Evolutionary conservation across 2,797 vertebrate genomes (phyloP).

Genomic region (Xenops minutus): DNA sequence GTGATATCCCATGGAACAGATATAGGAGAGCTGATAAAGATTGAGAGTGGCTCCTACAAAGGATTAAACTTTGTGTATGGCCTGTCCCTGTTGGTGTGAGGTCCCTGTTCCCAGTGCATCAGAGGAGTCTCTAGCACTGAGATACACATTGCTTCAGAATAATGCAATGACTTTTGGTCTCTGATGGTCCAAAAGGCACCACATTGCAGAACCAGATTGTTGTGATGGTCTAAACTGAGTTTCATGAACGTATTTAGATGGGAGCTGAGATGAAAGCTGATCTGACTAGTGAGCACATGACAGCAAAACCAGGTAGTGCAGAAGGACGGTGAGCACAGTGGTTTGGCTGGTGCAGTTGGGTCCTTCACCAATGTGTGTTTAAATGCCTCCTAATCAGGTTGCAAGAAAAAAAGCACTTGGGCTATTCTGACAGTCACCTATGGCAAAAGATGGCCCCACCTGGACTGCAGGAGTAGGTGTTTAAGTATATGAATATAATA

Average conservation of each 20-base stretch:
- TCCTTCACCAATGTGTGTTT: accelerated
- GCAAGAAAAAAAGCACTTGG: background rate
- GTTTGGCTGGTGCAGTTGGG: background rate
- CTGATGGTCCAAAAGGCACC: background rate
- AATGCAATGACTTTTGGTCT: background rate
- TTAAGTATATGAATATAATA: background rate
- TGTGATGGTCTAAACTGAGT: background rate
- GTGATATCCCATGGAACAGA: background rate
- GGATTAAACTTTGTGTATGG: background rate
- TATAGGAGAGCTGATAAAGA: background rate
- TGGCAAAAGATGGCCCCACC: background rate
- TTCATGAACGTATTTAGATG: background rate
- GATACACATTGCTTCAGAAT: accelerated
- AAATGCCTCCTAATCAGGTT: background rate
- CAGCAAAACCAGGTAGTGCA: background rate
- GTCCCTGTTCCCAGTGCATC: background rate
- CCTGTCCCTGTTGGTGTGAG: background rate
- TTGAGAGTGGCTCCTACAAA: background rate
- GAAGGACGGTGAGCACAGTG: background rate
- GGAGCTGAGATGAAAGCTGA: background rate
- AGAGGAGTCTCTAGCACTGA: background rate
- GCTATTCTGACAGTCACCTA: background rate
- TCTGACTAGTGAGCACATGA: accelerated
- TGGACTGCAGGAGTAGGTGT: background rate
- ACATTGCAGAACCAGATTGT: background rate